A percentile compares a stretch with the other conserved stretches of the same genome.
Conservation (phyloP, 2,113 vertebrate species). For the Etheostoma cragini region DNA sequence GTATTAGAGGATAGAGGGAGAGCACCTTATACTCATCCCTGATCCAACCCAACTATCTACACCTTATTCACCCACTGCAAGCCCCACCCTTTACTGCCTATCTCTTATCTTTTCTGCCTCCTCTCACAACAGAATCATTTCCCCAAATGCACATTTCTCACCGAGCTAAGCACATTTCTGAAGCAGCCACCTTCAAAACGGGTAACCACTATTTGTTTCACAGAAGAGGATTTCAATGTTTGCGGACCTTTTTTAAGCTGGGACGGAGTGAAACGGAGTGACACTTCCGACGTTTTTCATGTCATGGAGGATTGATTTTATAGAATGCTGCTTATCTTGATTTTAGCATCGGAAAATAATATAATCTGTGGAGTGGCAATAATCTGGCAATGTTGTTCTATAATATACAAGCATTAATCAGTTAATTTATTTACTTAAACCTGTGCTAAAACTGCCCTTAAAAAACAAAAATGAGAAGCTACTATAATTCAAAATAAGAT, state of each 20-base stretch:
- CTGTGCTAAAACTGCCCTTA: neutral
- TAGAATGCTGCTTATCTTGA: neutral
- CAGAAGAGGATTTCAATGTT: slow-evolving; percentile 22
- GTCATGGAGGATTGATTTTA: slow-evolving; percentile 11
- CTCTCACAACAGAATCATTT: slow-evolving; percentile 18
- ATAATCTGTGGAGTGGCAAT: neutral
- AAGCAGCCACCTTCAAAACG: slow-evolving; percentile 26
- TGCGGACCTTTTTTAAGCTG: slow-evolving; percentile 31
- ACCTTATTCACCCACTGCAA: neutral
- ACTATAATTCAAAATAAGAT: neutral
- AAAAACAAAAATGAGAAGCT: neutral
- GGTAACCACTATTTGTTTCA: slow-evolving; percentile 22
- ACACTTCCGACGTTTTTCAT: neutral
- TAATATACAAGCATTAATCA: slow-evolving; percentile 7
- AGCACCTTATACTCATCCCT: neutral
- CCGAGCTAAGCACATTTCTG: slow-evolving; percentile 30
- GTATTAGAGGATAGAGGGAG: no score
- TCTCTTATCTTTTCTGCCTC: slow-evolving; percentile 8
- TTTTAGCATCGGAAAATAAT: slow-evolving; percentile 10
- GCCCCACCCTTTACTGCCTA: neutral
- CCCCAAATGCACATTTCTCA: slow-evolving; percentile 38
- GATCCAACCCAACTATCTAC: neutral
- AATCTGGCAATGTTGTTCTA: neutral
- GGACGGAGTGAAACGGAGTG: slow-evolving; percentile 13
- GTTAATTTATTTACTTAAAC: slow-evolving; percentile 4